A percentile compares a stretch with the other conserved stretches of the same genome.
phyloP scores from a whole-genome alignment of 2,888 invertebrate genomes.

The Chymomyza fuscimana region DNA sequence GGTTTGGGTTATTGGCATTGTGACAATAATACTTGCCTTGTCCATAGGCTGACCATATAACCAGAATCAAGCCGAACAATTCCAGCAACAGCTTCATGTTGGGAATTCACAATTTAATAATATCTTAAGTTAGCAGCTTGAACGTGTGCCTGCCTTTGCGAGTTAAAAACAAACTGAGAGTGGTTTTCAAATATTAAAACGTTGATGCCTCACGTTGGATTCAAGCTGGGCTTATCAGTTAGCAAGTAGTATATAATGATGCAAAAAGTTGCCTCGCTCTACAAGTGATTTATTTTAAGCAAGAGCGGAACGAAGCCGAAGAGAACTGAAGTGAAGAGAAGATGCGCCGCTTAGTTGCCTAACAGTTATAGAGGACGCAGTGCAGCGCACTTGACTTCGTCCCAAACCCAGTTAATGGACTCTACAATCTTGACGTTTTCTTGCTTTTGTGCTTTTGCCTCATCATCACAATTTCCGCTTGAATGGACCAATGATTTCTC shows the following conservation, averaged over 20 bases:
- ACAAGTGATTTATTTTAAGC: neutral
- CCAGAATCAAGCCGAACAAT: neutral
- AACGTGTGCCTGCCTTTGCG: constrained; percentile 18
- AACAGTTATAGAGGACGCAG: neutral
- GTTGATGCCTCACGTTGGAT: constrained; percentile 15
- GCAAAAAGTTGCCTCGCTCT: constrained; percentile 32
- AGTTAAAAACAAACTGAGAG: constrained; percentile 50
- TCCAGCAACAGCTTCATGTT: constrained; percentile 1
- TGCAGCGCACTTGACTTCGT: neutral
- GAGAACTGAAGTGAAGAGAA: neutral
- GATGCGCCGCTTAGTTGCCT: neutral
- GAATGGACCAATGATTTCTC: constrained; percentile 57
- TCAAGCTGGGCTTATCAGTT: constrained; percentile 48
- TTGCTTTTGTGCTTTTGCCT: constrained; percentile 18
- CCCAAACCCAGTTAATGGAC: constrained; percentile 17
- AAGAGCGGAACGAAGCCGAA: neutral
- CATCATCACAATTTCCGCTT: constrained; percentile 55
- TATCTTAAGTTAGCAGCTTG: neutral
- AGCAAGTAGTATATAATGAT: constrained; percentile 1
- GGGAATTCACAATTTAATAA: neutral
- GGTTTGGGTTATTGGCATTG: neutral
- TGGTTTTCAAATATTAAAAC: constrained; percentile 30
- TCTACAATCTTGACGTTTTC: constrained; percentile 24
- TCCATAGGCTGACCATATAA: constrained; percentile 10
- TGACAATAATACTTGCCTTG: constrained; percentile 36